phyloP scores from a whole-genome alignment of 2,113 vertebrate species.

The Motacilla tschutschensis region DNA sequence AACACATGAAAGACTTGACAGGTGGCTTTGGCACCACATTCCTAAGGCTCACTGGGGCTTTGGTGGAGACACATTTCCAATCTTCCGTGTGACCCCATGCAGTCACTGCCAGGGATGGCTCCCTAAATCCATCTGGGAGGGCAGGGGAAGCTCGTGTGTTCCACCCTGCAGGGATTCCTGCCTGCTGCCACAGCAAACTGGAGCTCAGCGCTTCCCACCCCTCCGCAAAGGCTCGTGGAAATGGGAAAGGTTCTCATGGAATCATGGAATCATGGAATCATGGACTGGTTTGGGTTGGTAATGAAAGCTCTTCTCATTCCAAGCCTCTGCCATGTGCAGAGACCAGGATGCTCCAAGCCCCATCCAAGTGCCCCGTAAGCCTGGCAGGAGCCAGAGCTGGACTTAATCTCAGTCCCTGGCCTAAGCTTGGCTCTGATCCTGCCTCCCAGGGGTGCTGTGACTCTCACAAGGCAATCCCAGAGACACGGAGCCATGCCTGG shows the following conservation, averaged over 20 bases:
- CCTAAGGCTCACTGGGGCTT: neutral
- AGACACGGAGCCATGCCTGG: neutral
- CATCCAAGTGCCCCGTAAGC: neutral
- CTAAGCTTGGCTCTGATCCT: neutral
- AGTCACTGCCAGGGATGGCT: neutral
- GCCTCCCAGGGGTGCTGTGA: neutral
- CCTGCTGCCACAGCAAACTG: neutral
- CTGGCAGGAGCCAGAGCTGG: neutral
- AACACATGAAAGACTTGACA: neutral
- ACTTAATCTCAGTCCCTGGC: neutral
- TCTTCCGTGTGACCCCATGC: neutral
- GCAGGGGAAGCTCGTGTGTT: rapidly evolving
- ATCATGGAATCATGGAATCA: neutral
- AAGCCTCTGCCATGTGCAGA: rapidly evolving
- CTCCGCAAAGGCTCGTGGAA: neutral
- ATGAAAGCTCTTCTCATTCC: neutral
- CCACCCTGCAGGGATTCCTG: neutral
- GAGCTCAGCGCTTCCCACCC: neutral
- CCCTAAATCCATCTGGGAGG: neutral
- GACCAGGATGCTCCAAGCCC: neutral
- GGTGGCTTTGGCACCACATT: neutral
- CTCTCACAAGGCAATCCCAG: neutral
- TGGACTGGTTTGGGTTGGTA: neutral
- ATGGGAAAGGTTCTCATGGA: neutral
- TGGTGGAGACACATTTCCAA: neutral